Evolutionary conservation across 2,888 invertebrate genomes (phyloP).

Genomic region (Drosophila multiciliata): DNA sequence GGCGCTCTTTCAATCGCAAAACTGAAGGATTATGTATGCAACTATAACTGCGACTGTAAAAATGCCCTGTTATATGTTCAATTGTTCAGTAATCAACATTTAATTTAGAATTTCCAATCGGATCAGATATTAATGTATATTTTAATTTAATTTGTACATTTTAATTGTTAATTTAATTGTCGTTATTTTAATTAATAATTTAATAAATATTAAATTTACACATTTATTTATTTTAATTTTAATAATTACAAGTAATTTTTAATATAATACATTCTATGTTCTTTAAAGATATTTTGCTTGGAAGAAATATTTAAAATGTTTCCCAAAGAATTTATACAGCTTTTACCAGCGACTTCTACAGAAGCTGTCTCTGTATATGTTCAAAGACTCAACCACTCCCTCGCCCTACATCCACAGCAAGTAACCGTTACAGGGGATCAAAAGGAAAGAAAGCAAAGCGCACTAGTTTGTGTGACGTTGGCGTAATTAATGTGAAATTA

Average conservation of each 20-base stretch:
- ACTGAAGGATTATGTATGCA: slow-evolving; percentile 3
- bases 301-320: neutral
- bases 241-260: too few species aligned
- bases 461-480: slow-evolving; percentile 52
- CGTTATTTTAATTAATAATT: too few species aligned
- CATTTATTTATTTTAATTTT: too few species aligned
- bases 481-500: slow-evolving; percentile 73
- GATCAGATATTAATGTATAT: neutral
- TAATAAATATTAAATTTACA: too few species aligned
- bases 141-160: neutral
- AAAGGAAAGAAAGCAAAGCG: slow-evolving; percentile 46
- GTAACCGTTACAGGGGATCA: slow-evolving; percentile 10
- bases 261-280: neutral
- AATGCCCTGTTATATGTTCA: slow-evolving; percentile 22
- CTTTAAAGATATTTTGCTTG: neutral
- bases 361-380: neutral
- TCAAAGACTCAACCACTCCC: neutral
- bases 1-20: slow-evolving; percentile 38
- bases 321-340: neutral
- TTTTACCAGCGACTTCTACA: neutral
- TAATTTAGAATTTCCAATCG: neutral
- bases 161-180: neutral
- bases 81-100: neutral
- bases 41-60: neutral
- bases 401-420: neutral